Percentiles rank a stretch among this genome's conserved stretches.
phyloP scores from a whole-genome alignment of 2,113 vertebrate genomes.

The Neoarius graeffei region DNA sequence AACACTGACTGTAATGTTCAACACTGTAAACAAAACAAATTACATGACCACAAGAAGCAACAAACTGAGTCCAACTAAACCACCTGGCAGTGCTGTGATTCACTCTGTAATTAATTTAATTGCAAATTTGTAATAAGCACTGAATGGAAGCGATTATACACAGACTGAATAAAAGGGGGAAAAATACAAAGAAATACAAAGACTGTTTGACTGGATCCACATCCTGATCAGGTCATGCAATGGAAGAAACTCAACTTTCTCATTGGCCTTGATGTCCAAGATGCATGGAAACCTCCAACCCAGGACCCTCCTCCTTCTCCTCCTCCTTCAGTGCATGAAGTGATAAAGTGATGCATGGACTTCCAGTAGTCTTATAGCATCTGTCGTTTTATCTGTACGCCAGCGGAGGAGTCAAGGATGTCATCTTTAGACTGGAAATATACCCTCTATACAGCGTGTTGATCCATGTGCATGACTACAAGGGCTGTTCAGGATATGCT shows the following conservation, averaged over 20 bases:
- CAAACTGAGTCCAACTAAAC: constrained; percentile 38
- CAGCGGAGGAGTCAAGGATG: constrained; percentile 27
- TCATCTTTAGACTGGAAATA: background rate
- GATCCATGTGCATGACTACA: constrained; percentile 55
- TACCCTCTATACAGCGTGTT: constrained; percentile 24
- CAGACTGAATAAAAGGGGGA: background rate
- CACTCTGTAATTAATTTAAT: constrained; percentile 6
- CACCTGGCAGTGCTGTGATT: constrained; percentile 31
- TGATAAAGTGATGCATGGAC: constrained; percentile 76
- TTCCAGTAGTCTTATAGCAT: constrained; percentile 65
- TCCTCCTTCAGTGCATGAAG: constrained; percentile 2
- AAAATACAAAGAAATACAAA: constrained; percentile 5
- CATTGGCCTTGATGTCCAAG: constrained; percentile 10
- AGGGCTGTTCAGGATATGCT: constrained; percentile 60
- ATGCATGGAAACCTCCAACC: constrained; percentile 41
- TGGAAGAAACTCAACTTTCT: constrained; percentile 2
- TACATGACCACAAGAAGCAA: constrained; percentile 33
- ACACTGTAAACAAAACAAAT: constrained; percentile 26
- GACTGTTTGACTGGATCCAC: background rate
- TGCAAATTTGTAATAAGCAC: constrained; percentile 14
- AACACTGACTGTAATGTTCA: constrained; percentile 29
- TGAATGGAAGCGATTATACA: background rate
- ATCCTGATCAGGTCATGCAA: background rate
- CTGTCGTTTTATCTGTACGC: constrained; percentile 55
- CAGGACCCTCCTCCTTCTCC: constrained; percentile 47